phyloP scores from a whole-genome alignment of 2,888 invertebrate species.

The Apotomis capreana region DNA sequence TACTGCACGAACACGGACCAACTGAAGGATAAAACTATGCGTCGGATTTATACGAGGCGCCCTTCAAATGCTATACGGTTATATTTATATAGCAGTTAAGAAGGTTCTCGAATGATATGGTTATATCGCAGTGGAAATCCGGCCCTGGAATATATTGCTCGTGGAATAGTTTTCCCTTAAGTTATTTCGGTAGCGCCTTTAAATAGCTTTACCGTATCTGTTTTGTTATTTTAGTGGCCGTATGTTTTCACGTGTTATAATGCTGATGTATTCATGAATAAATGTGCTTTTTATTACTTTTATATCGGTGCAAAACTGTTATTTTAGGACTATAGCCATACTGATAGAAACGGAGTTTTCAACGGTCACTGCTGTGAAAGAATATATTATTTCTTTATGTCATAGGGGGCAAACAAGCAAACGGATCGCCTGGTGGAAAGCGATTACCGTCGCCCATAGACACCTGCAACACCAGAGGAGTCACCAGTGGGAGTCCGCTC shows the following conservation, averaged over 20 bases:
- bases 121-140: conserved; percentile 40
- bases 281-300: conserved; percentile 17
- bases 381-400: too few relatives aligned
- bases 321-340: not conserved
- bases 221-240: conserved; percentile 33
- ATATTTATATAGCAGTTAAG: conserved; percentile 41
- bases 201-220: conserved; percentile 36
- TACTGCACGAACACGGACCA: conserved; percentile 8
- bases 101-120: conserved; percentile 40
- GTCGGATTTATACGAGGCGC: conserved; percentile 38
- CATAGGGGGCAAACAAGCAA: too few relatives aligned
- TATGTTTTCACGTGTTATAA: conserved; percentile 25
- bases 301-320: conserved; percentile 4
- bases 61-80: conserved; percentile 38
- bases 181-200: conserved; percentile 38
- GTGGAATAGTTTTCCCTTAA: conserved; percentile 38
- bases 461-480: too few relatives aligned
- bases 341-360: not conserved
- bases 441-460: too few relatives aligned
- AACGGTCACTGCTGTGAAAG: not conserved
- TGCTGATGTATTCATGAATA: conserved; percentile 3
- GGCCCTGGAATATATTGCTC: conserved; percentile 37
- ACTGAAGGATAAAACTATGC: conserved; percentile 41
- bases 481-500: too few relatives aligned
- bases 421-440: too few relatives aligned